Percentiles rank a stretch among this genome's conserved stretches.
phyloP scores from a whole-genome alignment of 2,888 invertebrate species.

The Acleris literana region DNA sequence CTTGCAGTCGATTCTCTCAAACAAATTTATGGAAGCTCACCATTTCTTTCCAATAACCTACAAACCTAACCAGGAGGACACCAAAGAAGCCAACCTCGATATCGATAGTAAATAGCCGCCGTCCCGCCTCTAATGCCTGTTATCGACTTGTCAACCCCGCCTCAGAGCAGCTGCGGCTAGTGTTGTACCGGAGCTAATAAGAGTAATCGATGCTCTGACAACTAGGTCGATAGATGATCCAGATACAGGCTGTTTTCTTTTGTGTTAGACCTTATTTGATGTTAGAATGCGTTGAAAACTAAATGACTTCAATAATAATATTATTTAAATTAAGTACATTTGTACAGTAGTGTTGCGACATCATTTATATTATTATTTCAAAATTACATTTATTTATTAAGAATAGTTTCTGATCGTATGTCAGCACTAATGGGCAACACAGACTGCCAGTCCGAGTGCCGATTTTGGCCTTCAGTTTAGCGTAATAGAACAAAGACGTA shows the following conservation, averaged over 20 bases:
- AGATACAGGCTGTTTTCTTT: conserved; percentile 13
- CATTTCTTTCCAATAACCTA: conserved; percentile 7
- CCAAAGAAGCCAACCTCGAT: conserved; percentile 38
- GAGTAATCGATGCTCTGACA: conserved; percentile 58
- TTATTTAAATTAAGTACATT: no score
- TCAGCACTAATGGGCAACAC: no score
- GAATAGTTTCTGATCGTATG: no score
- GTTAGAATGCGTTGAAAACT: no score
- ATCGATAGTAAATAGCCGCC: conserved; percentile 43
- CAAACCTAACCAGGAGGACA: conserved; percentile 9
- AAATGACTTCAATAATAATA: no score
- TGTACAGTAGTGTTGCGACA: no score
- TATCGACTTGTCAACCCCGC: conserved; percentile 53
- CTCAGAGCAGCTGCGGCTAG: conserved; percentile 43
- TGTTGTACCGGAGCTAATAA: conserved; percentile 55
- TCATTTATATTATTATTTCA: no score
- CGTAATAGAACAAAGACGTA: no score
- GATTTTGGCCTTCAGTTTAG: no score
- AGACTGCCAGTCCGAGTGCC: no score
- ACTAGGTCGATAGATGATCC: conserved; percentile 54
- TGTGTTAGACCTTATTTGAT: conserved; percentile 7
- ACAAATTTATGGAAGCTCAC: not conserved
- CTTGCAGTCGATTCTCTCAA: not conserved
- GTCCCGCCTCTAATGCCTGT: conserved; percentile 47
- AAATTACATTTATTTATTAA: no score